Evolutionary conservation across 2,797 vertebrate species (phyloP), one percentile per base, ranked within the genome.

Genomic region (Dendrocincla fuliginosa): DNA sequence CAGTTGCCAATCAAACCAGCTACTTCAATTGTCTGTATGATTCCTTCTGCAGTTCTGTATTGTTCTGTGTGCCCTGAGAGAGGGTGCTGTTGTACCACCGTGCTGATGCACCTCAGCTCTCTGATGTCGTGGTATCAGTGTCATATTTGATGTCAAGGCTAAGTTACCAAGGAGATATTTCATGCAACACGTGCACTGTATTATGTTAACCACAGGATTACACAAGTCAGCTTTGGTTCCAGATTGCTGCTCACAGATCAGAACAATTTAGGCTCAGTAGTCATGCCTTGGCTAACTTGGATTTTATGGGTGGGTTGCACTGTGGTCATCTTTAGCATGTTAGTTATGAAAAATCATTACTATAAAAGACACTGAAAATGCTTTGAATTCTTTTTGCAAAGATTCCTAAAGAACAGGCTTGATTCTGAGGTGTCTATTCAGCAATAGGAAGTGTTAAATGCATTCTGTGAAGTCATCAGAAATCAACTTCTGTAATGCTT

Each of bases 1-100:
- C 49, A 70, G 23, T 4, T 70, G 17, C 35, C 13, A 13, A 23
- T 42, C 44, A 73, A 39, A 61, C 42, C 28, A 57, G 10, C 17
- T 53, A 5, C 23, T 61, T 50, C 5, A 23, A 22, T 9, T 11
- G 19, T 28, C 49, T 39, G 37, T 24, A 7, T 0, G 3, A 16
- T 84, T 76, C 67, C 42, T 71, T 65, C 17, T 46, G 50, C 69
- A 52, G 37, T 30, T 80, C 1, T 1, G 28, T 12, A 1, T 35
- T 74, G 70, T 67, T 46, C 35, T 23, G 28, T 2, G 8, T 52
- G 44, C 32, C 47, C 61, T 87, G 52, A 27, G 70, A 94, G 94
- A 65, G 75, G 87, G 89, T 60, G 87, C 87, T 96, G 47, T 68
- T 83, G 84, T 49, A 50, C 59, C 35, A 15, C 5, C 1, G 11